Evolutionary conservation across 1,140 invertebrate species (phyloP).

Genomic region (Liolophura sinensis): DNA sequence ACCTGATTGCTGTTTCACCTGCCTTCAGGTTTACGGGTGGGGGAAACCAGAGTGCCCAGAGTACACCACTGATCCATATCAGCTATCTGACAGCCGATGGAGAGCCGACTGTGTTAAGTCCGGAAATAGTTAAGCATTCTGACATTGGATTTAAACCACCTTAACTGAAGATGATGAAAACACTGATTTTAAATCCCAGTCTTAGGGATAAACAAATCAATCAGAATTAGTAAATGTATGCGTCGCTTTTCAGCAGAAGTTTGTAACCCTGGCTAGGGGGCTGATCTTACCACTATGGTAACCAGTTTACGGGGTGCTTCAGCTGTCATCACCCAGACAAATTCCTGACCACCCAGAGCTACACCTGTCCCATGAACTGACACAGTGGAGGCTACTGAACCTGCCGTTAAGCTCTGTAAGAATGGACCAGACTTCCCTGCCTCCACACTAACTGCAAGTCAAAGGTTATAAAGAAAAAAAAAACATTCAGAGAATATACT

Average conservation of each 20-base stretch:
- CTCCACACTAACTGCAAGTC: not conserved
- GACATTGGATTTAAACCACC: no score
- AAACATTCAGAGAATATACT: slow-evolving; percentile 4
- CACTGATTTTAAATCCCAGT: not conserved
- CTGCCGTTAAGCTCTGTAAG: not conserved
- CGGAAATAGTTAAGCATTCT: no score
- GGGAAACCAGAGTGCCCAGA: no score
- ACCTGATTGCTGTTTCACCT: no score
- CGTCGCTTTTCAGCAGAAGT: not conserved
- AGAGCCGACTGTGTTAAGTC: no score
- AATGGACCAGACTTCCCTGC: not conserved
- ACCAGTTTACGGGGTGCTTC: slow-evolving; percentile 14
- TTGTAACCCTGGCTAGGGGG: not conserved
- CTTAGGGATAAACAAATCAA: not conserved
- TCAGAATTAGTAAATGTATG: not conserved
- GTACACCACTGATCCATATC: no score
- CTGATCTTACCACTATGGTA: slow-evolving; percentile 16
- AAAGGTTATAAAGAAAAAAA: not conserved
- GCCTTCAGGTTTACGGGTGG: no score
- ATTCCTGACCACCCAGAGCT: slow-evolving; percentile 13
- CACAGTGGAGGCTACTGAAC: no score
- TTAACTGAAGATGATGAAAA: no score
- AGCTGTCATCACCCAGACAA: slow-evolving; percentile 20
- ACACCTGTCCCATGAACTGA: no score
- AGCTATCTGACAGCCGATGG: no score